A percentile compares a stretch with the other conserved stretches of the same genome.
Conservation (phyloP, 2,113 vertebrate genomes). For the Gallinago media region DNA sequence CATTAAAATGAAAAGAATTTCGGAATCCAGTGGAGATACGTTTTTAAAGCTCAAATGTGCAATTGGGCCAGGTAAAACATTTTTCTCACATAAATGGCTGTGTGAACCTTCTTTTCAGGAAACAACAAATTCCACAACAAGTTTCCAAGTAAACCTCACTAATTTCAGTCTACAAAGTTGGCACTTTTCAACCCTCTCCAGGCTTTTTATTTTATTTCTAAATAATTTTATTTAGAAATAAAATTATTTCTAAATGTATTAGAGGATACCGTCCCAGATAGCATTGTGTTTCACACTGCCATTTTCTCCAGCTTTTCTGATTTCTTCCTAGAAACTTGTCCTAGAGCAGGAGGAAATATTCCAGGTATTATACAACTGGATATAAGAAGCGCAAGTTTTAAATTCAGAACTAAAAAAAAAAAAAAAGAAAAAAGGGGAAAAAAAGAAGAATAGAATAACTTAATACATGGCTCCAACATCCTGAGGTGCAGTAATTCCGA, state of each 20-base stretch:
- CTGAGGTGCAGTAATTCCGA: slow-evolving; percentile 15
- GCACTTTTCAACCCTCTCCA: slow-evolving; percentile 43
- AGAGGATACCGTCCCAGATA: slow-evolving; percentile 22
- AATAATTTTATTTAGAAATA: too few relatives aligned
- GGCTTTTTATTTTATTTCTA: too few relatives aligned
- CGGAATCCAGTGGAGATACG: background rate
- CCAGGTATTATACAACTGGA: background rate
- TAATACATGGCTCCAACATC: background rate
- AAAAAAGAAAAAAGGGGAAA: background rate
- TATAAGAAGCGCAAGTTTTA: background rate
- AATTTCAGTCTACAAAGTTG: slow-evolving; percentile 51
- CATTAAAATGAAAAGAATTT: background rate
- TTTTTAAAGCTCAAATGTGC: background rate
- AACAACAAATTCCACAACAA: slow-evolving; percentile 25
- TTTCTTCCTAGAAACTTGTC: slow-evolving; percentile 16
- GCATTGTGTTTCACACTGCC: slow-evolving; percentile 21
- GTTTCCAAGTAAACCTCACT: slow-evolving; percentile 42
- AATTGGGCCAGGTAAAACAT: background rate
- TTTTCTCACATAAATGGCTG: slow-evolving; percentile 16
- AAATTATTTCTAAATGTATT: slow-evolving; percentile 37
- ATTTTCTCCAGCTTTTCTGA: slow-evolving; percentile 19
- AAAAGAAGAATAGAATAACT: background rate
- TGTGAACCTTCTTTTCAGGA: slow-evolving; percentile 35
- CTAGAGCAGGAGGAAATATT: background rate
- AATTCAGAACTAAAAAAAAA: background rate